A percentile compares a stretch with the other conserved stretches of the same genome.
These are phyloP conservation scores for Acrossocheilus fasciatus DNA, from an alignment of 2,797 vertebrate genomes.

Conservation along the genomic window DNA sequence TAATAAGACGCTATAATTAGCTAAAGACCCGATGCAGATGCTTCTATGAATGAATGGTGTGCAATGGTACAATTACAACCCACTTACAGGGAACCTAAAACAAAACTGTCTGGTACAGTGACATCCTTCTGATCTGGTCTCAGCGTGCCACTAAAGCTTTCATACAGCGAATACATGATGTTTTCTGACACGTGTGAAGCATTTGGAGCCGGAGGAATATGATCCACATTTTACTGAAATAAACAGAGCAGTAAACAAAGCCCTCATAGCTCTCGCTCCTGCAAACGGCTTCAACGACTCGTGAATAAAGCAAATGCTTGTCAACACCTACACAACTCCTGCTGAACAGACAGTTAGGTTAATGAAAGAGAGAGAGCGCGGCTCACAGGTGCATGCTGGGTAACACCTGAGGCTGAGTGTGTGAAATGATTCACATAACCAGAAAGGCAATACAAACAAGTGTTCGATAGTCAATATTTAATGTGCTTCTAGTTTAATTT, in stretches of 20 bases:
- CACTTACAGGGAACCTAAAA: background rate
- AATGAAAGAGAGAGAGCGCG: background rate
- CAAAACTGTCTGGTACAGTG: background rate
- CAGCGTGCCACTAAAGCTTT: background rate
- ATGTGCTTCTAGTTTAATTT: background rate
- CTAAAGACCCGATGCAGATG: background rate
- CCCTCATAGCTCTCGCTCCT: background rate
- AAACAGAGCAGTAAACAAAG: background rate
- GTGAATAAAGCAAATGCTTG: background rate
- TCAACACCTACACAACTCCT: constrained; percentile 1
- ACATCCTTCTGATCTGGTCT: background rate
- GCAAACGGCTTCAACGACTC: background rate
- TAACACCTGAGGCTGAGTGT: constrained; percentile 15
- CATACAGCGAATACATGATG: background rate
- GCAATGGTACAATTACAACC: background rate
- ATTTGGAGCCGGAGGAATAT: background rate
- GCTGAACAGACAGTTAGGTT: constrained; percentile 7
- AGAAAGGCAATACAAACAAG: background rate
- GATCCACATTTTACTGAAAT: background rate
- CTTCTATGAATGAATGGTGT: background rate
- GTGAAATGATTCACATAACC: background rate
- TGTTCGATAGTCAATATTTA: background rate
- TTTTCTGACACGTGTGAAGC: background rate
- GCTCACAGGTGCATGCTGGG: constrained; percentile 17
- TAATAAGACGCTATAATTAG: background rate